Conservation (phyloP, 1,140 invertebrate genomes). For the Oscheius sp. region DNA sequence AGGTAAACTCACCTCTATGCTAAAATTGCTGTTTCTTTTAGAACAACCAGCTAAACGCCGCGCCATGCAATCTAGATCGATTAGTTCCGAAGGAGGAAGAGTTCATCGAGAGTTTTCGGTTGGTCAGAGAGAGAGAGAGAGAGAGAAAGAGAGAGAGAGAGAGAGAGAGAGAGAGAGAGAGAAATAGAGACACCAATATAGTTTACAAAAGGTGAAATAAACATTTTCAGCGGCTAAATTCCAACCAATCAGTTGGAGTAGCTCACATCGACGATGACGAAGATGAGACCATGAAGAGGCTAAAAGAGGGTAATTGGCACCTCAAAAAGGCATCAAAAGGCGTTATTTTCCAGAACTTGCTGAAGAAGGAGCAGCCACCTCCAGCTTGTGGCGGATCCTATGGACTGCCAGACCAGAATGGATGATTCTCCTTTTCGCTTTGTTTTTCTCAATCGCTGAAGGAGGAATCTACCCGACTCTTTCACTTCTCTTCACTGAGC, state of each 20-base stretch:
- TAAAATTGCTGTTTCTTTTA: background rate
- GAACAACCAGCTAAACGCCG: background rate
- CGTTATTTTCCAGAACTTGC: slow-evolving; percentile 26
- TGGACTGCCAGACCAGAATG: slow-evolving; percentile 41
- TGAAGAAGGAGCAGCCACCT: slow-evolving; percentile 33
- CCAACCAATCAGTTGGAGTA: background rate
- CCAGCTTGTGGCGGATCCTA: slow-evolving; percentile 36
- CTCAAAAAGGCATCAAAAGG: background rate
- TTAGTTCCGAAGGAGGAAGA: background rate
- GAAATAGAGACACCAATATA: too few species aligned
- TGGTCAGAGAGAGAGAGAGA: background rate
- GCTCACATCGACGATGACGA: background rate
- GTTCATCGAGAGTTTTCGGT: background rate
- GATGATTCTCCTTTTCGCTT: slow-evolving; percentile 28
- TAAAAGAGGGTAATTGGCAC: background rate
- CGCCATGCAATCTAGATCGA: background rate
- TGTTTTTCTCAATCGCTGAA: slow-evolving; percentile 33
- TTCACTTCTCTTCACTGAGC: slow-evolving; percentile 45
- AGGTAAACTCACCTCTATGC: background rate
- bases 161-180: too few species aligned
- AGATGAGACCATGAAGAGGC: background rate
- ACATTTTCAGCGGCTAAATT: too few species aligned
- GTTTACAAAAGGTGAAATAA: too few species aligned
- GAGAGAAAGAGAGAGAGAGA: background rate
- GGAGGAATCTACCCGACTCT: slow-evolving; percentile 43